A percentile compares a stretch with the other conserved stretches of the same genome.
Evolutionary conservation across 1,140 invertebrate species (phyloP).

Genomic region (Drosophila gunungcola): DNA sequence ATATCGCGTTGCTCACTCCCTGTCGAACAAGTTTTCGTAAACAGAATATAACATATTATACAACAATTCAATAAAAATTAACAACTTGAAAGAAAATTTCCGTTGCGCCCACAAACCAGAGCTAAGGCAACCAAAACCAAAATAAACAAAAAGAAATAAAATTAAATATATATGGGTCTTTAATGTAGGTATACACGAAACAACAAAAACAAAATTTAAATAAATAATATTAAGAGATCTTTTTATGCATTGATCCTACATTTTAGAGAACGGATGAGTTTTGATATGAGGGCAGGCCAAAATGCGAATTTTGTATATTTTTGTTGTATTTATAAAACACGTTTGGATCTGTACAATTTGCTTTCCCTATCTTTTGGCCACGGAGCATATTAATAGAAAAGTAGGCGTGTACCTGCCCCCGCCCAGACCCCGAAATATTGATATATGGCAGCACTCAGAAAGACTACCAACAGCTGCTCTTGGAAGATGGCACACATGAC

Average conservation of each 20-base stretch:
- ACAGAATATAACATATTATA: slow-evolving; percentile 51
- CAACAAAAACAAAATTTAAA: slow-evolving; percentile 30
- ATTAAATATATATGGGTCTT: slow-evolving; percentile 39
- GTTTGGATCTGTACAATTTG: slow-evolving; percentile 56
- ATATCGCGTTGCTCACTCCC: slow-evolving; percentile 11
- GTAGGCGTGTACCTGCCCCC: slow-evolving; percentile 45
- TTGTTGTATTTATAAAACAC: slow-evolving; percentile 67
- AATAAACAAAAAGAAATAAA: slow-evolving; percentile 54
- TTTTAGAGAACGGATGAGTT: slow-evolving; percentile 22
- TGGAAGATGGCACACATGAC: slow-evolving; percentile 59
- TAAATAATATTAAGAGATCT: slow-evolving; percentile 41
- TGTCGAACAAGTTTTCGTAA: slow-evolving; percentile 47
- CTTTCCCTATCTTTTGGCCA: slow-evolving; percentile 21
- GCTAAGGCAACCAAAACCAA: slow-evolving; percentile 44
- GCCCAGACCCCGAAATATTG: slow-evolving; percentile 32
- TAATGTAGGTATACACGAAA: slow-evolving; percentile 25
- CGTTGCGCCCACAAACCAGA: slow-evolving; percentile 53
- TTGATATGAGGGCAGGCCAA: slow-evolving; percentile 6
- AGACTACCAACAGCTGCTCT: slow-evolving; percentile 33
- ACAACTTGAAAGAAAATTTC: slow-evolving; percentile 72
- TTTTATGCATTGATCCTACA: slow-evolving; percentile 20
- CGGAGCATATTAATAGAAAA: slow-evolving; percentile 64
- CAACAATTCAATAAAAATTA: slow-evolving; percentile 76
- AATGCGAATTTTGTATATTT: slow-evolving; percentile 34
- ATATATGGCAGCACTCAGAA: slow-evolving; percentile 58